These are phyloP conservation scores for Chrysolina americana DNA, from an alignment of 2,888 invertebrate genomes.

Conservation along the genomic window DNA sequence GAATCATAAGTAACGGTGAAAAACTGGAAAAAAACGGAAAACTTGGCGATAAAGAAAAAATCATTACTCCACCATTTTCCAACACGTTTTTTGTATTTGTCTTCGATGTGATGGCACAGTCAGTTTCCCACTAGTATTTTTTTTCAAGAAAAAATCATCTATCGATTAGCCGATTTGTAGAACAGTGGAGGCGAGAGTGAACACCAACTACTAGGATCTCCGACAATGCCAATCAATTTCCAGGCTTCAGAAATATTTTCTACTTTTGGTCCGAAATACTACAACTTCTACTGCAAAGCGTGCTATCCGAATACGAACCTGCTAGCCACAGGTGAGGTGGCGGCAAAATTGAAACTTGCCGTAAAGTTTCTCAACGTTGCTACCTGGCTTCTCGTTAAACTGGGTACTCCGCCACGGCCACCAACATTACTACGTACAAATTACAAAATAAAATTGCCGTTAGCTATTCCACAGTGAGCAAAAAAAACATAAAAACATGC, in stretches of 20 bases:
- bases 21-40: too few species aligned
- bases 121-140: too few species aligned
- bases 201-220: too few species aligned
- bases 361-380: slow-evolving; percentile 72
- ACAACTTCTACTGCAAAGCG: slow-evolving; percentile 25
- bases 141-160: too few species aligned
- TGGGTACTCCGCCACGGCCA: slow-evolving; percentile 73
- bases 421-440: slow-evolving; percentile 67
- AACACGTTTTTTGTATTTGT: too few species aligned
- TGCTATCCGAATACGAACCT: slow-evolving; percentile 65
- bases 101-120: too few species aligned
- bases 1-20: too few species aligned
- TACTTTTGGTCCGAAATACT: not conserved
- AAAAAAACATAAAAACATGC: slow-evolving; percentile 26
- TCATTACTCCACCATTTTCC: too few species aligned
- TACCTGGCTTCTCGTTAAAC: slow-evolving; percentile 73
- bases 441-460: slow-evolving; percentile 40
- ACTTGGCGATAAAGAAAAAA: too few species aligned
- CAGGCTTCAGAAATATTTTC: slow-evolving; percentile 7
- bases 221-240: too few species aligned
- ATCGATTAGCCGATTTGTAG: too few species aligned
- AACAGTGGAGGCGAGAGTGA: too few species aligned
- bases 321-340: slow-evolving; percentile 68
- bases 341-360: slow-evolving; percentile 72
- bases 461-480: slow-evolving; percentile 11